Percentiles rank a stretch among this genome's conserved stretches.
Conservation (phyloP, 2,797 vertebrate genomes). For the Crocidura indochinensis region DNA sequence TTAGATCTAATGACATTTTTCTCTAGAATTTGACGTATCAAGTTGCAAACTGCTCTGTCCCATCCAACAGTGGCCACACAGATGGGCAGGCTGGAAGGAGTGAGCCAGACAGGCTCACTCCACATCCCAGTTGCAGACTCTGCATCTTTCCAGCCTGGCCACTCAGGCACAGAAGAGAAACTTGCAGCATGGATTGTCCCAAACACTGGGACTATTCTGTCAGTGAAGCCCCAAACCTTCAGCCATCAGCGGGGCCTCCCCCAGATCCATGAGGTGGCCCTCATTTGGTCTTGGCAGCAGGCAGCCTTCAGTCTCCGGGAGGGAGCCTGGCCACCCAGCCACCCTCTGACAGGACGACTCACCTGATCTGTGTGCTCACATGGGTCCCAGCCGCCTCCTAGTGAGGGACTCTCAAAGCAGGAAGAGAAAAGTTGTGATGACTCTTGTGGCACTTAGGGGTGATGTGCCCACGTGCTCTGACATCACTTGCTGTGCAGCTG, state of each 20-base stretch:
- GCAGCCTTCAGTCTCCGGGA: slow-evolving; percentile 24
- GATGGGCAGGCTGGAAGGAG: slow-evolving; percentile 56
- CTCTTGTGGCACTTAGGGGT: slow-evolving; percentile 47
- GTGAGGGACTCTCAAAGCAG: slow-evolving; percentile 53
- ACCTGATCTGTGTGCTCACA: not conserved
- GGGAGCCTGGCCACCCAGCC: slow-evolving; percentile 59
- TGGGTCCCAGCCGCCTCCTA: slow-evolving; percentile 35
- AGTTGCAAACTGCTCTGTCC: not conserved
- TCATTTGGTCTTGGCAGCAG: slow-evolving; percentile 25
- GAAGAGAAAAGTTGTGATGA: slow-evolving; percentile 45
- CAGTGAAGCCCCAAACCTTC: slow-evolving; percentile 42
- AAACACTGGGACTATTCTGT: slow-evolving; percentile 25
- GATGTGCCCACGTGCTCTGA: slow-evolving; percentile 3
- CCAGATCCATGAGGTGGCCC: slow-evolving; percentile 26
- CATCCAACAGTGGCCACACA: slow-evolving; percentile 25
- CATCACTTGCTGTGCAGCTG: not conserved
- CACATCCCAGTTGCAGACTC: slow-evolving; percentile 44
- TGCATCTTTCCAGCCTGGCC: slow-evolving; percentile 17
- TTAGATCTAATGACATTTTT: slow-evolving; percentile 66
- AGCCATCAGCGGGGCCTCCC: slow-evolving; percentile 46
- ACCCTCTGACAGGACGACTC: slow-evolving; percentile 40
- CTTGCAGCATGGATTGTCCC: slow-evolving; percentile 30
- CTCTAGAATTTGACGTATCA: slow-evolving; percentile 61
- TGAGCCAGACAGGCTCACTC: slow-evolving; percentile 59
- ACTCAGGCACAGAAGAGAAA: slow-evolving; percentile 34